A percentile compares a stretch with the other conserved stretches of the same genome.
These are phyloP conservation scores for Euzophera pinguis DNA, from an alignment of 2,888 invertebrate species.

Conservation along the genomic window DNA sequence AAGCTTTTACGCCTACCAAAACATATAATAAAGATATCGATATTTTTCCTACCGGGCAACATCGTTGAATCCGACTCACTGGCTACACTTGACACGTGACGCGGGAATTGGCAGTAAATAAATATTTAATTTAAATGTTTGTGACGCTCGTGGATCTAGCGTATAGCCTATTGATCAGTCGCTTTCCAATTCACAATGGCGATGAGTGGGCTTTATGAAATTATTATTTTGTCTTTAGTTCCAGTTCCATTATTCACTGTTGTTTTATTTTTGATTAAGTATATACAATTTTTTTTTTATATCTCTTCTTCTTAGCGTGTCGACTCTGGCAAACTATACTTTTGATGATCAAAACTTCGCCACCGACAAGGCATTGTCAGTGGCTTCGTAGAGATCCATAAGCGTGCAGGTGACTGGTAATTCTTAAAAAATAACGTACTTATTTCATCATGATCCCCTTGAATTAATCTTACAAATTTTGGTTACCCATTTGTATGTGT, in stretches of 20 bases:
- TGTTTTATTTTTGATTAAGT: background rate
- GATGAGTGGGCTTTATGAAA: slow-evolving; percentile 10
- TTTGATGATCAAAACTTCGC: too few relatives aligned
- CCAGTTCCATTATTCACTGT: background rate
- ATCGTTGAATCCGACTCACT: slow-evolving; percentile 33
- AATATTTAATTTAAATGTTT: slow-evolving; percentile 35
- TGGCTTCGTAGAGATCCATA: too few relatives aligned
- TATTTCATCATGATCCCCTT: too few relatives aligned
- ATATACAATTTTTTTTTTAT: too few relatives aligned
- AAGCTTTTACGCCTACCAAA: too few relatives aligned
- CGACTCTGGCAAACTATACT: too few relatives aligned
- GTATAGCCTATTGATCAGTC: slow-evolving; percentile 23
- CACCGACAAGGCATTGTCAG: too few relatives aligned
- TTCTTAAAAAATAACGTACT: too few relatives aligned
- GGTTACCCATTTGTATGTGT: too few relatives aligned
- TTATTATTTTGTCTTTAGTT: slow-evolving; percentile 8
- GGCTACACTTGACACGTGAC: slow-evolving; percentile 27
- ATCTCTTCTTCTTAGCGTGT: too few relatives aligned
- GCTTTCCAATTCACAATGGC: slow-evolving; percentile 24
- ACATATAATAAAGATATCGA: background rate
- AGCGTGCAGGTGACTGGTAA: too few relatives aligned
- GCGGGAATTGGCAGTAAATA: slow-evolving; percentile 31
- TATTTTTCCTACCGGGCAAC: background rate
- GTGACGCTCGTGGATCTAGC: slow-evolving; percentile 20
- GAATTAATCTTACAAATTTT: too few relatives aligned